Percentiles rank a stretch among this genome's conserved stretches.
Conservation (phyloP, 2,888 invertebrate genomes). For the Prosapia bicincta region DNA sequence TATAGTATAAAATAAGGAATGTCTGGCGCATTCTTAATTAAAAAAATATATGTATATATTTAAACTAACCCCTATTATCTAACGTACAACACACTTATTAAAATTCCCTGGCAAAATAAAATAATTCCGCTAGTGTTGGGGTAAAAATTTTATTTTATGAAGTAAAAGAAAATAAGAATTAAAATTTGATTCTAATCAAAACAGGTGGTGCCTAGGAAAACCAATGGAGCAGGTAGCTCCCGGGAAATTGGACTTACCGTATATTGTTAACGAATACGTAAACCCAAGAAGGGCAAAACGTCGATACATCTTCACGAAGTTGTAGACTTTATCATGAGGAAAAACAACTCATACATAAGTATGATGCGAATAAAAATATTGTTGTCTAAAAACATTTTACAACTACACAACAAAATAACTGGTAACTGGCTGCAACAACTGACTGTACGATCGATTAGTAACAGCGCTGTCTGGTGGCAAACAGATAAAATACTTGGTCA, state of each 20-base stretch:
- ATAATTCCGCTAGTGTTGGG: too few species aligned
- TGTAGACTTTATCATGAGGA: background rate
- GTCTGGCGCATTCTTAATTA: too few species aligned
- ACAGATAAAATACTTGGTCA: background rate
- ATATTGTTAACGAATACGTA: constrained; percentile 18
- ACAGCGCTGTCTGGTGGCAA: constrained; percentile 16
- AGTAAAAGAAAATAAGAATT: too few species aligned
- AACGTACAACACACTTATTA: too few species aligned
- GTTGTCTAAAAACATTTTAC: background rate
- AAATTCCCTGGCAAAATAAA: too few species aligned
- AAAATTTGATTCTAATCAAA: background rate
- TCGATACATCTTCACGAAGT: constrained; percentile 21
- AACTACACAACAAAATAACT: constrained; percentile 2
- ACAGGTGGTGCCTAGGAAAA: constrained; percentile 2
- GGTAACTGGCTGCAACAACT: constrained; percentile 20
- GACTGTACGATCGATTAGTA: constrained; percentile 24
- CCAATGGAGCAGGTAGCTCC: background rate
- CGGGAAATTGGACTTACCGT: constrained; percentile 11
- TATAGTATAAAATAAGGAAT: too few species aligned
- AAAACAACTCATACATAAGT: background rate
- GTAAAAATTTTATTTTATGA: too few species aligned
- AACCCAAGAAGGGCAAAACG: constrained; percentile 22
- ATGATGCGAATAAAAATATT: background rate
- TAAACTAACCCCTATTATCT: too few species aligned
- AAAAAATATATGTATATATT: too few species aligned